Evolutionary conservation across 2,888 invertebrate species (phyloP), one percentile per base, ranked within the genome.

Genomic region (Trachelus stipa): DNA sequence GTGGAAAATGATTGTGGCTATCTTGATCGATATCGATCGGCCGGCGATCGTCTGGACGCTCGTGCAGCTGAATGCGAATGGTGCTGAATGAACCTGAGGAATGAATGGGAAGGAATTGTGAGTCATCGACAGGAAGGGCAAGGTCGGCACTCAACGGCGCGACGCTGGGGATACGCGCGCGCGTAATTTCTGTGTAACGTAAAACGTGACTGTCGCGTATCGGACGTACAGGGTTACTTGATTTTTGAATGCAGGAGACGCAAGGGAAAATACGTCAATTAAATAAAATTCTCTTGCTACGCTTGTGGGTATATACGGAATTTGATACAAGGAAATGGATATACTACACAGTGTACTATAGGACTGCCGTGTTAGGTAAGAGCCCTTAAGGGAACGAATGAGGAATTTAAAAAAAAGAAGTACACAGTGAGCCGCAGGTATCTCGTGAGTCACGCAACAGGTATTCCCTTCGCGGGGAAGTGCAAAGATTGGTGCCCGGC

Each of bases 41-140:
- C 23, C 56, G 56, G 31, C 15, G 71, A 9, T 71, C 71, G 71
- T 34, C 34, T 23, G 31, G 71, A 71, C 31, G 71, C 71, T 31
- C 56, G 56, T 56, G 34, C 9, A 12, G 71, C 71, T 71, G 71
- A 71, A 71, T 33, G 33, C 71, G 71, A 71, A 34, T 31, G 31
- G 71, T 31, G 71, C 56, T 71, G 71, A 71, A 71, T 71, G 71
- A 71, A 71, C 71, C 23, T 71, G 34, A 3, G 12, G 71, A 71
- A 71, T 71, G 71, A 71, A 71, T 71, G 71, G 71, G 85, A 85
- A 85, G 83, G 85, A 81, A 84, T 76, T 77, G 84, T 85, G 85
- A 85, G 83, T 85, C 84, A 85, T 85, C 83, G 80, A 78, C 81
- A 82, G 85, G 85, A 85, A 85, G 85, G 85, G 84, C 85, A 85